phyloP scores from a whole-genome alignment of 2,888 invertebrate species.

The Phasia obesa region DNA sequence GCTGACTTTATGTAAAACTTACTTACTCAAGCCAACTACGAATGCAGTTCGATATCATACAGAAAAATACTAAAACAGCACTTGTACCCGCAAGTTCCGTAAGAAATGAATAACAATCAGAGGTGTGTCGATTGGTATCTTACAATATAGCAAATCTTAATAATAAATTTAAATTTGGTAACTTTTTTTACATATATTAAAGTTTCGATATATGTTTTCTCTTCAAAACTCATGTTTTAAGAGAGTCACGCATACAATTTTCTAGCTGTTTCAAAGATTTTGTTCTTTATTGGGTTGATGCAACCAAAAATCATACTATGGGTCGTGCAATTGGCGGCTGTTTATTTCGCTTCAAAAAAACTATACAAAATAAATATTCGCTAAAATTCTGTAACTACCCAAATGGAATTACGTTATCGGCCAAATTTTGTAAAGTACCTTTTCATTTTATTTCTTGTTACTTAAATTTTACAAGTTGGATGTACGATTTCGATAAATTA shows the following conservation, averaged over 20 bases:
- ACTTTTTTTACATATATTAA: constrained; percentile 35
- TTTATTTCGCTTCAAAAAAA: constrained; percentile 24
- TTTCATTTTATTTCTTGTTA: no score
- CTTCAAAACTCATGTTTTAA: constrained; percentile 24
- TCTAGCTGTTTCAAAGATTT: constrained; percentile 5
- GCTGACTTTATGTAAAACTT: no score
- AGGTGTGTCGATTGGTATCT: constrained; percentile 26
- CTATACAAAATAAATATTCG: not conserved
- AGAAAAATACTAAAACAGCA: no score
- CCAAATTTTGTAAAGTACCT: no score
- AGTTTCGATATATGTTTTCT: constrained; percentile 27
- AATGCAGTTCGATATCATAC: no score
- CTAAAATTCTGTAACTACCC: constrained; percentile 11
- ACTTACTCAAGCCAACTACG: no score
- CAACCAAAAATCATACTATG: not conserved
- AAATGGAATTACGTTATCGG: not conserved
- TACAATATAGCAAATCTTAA: constrained; percentile 40
- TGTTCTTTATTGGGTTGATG: constrained; percentile 27
- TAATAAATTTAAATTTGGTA: constrained; percentile 26
- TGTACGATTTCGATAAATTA: not conserved
- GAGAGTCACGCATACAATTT: constrained; percentile 8
- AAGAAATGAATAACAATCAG: constrained; percentile 18
- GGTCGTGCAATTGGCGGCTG: constrained; percentile 31
- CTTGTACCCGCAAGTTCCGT: no score
- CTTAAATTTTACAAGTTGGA: constrained; percentile 2